phyloP scores from a whole-genome alignment of 2,888 invertebrate genomes.

The Parasteatoda lunata region DNA sequence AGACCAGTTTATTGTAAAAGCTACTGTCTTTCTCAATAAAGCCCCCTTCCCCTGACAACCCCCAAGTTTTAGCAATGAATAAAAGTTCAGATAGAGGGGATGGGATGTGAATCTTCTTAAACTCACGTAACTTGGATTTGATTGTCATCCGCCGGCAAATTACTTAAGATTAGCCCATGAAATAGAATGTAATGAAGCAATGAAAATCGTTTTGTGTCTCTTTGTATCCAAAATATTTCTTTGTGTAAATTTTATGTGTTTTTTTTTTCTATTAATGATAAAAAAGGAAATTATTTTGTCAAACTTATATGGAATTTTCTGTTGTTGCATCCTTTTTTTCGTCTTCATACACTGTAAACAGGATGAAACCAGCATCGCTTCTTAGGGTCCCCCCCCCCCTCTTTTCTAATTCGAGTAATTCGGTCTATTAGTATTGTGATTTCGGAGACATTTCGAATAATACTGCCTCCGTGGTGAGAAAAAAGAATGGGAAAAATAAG shows the following conservation, averaged over 20 bases:
- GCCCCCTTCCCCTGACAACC: slow-evolving; percentile 10
- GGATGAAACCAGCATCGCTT: background rate
- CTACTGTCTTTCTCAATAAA: slow-evolving; percentile 46
- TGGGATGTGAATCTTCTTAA: background rate
- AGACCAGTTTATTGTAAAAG: slow-evolving; percentile 40
- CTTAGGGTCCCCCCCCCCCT: background rate
- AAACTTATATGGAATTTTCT: no score
- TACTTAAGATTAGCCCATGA: slow-evolving; percentile 33
- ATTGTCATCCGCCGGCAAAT: slow-evolving; percentile 59
- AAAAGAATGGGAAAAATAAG: slow-evolving; percentile 19
- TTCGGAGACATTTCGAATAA: slow-evolving; percentile 64
- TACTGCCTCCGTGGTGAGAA: slow-evolving; percentile 23
- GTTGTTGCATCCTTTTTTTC: no score
- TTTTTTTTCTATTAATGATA: slow-evolving; percentile 6
- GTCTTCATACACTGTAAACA: background rate
- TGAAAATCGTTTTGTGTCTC: slow-evolving; percentile 18
- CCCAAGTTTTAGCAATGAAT: background rate
- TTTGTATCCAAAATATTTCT: slow-evolving; percentile 29
- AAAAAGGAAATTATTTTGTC: no score
- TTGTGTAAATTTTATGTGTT: slow-evolving; percentile 29
- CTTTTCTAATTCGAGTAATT: slow-evolving; percentile 39
- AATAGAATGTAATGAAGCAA: slow-evolving; percentile 30
- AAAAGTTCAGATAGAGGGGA: background rate
- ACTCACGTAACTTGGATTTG: slow-evolving; percentile 12
- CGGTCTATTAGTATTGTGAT: slow-evolving; percentile 55